These are phyloP conservation scores for Nemoura dubitans DNA, from an alignment of 2,888 invertebrate genomes.

Conservation along the genomic window DNA sequence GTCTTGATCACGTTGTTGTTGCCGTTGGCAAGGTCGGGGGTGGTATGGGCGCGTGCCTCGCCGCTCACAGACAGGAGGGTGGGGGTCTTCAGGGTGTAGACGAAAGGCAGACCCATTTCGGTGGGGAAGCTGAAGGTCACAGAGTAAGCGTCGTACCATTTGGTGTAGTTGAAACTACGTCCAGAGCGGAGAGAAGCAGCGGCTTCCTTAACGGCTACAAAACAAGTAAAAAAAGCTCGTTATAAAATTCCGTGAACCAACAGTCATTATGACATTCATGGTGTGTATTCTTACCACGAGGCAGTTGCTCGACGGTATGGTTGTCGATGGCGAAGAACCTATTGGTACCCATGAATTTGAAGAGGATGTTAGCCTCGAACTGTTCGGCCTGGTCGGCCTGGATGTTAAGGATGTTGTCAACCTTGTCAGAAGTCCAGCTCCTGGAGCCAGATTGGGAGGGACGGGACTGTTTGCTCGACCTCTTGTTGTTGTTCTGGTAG, in stretches of 20 bases:
- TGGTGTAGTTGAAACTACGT: slow-evolving; percentile 67
- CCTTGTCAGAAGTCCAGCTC: slow-evolving; percentile 64
- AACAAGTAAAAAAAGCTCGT: background rate
- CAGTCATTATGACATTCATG: background rate
- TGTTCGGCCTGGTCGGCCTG: slow-evolving; percentile 63
- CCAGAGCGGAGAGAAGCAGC: slow-evolving; percentile 62
- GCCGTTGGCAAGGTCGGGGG: slow-evolving; percentile 56
- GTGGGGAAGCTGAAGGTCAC: slow-evolving; percentile 74
- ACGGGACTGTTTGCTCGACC: background rate
- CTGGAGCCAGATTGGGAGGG: slow-evolving; percentile 28
- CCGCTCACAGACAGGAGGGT: slow-evolving; percentile 65
- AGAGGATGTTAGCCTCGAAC: slow-evolving; percentile 66
- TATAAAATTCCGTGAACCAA: background rate
- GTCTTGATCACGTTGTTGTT: slow-evolving; percentile 51
- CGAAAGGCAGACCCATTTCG: slow-evolving; percentile 75
- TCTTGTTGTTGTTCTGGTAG: slow-evolving; percentile 8
- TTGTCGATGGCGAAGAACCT: slow-evolving; percentile 66
- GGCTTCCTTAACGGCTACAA: slow-evolving; percentile 58
- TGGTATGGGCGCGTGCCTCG: slow-evolving; percentile 61
- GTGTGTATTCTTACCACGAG: slow-evolving; percentile 55
- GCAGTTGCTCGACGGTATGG: slow-evolving; percentile 64
- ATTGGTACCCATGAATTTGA: slow-evolving; percentile 61
- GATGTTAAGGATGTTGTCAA: slow-evolving; percentile 68
- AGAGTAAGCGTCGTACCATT: slow-evolving; percentile 67
- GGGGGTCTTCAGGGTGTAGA: slow-evolving; percentile 70